Base-by-base conservation (phyloP, 2,888 invertebrate genomes). In the Gymnoscelis rufifasciata region DNA sequence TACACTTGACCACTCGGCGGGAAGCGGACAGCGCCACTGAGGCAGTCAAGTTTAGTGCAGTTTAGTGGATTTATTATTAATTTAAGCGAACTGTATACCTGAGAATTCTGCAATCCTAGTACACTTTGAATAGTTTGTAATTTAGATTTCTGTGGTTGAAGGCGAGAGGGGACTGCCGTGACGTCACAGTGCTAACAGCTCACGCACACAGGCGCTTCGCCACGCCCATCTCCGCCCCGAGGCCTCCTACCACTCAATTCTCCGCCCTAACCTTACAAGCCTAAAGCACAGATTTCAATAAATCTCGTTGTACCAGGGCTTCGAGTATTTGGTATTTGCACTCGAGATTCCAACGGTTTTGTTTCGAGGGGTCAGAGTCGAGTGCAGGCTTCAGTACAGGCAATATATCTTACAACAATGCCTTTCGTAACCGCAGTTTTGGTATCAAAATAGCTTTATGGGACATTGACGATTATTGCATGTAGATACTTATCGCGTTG, bases 191-290 rank as follows among this genome's bases (percentile, higher is more conserved):
- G 53, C 54, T 50, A 44, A 57, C 52, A 49, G 40, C 50, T 40
- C 37, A 38, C 46, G 29, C 39, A 39, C 47, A 42, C 42, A 38
- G 6, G 35, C 23, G 48, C 14, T 75, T 13, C 58, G 78, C 78
- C 79, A 74, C 82, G 83, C 84, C 83, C 80, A 74, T 73, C 64
- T 74, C 76, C 80, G 83, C 81, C 83, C 69, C 70, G 70, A 68
- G 10, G 23, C 31, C 7, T 24, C n/a, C 40, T 42, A 1, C 12
- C 27, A 23, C 43, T 13, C 52, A 7, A 47, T 8, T 43, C 11
- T 14, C 7, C 10, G 29, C 46, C 44, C 41, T 55, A 49, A n/a
- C 0, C 11, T n/a, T 10, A 23, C 0, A 1, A 6, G 11, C n/a
- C 4, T 38, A 59, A 29, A 28, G 50, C 15, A 37, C 14, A 11